Conservation (phyloP, 2,797 vertebrate genomes). For the Synanceia verrucosa region DNA sequence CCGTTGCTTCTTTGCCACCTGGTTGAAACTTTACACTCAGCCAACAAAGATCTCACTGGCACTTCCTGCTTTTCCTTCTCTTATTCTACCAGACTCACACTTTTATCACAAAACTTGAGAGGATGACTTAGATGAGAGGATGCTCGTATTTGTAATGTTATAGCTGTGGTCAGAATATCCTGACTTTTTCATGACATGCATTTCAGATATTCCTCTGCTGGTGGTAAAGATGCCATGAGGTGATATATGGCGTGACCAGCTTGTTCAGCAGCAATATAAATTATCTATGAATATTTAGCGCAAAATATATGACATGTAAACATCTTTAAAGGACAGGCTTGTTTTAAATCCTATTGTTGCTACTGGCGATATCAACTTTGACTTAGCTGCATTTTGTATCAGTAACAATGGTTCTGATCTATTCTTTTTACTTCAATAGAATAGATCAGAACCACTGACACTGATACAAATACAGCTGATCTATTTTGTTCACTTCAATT, state of each 20-base stretch:
- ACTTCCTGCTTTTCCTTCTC: slow-evolving; percentile 8
- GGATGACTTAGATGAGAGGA: neutral
- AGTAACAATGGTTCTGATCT: too few relatives aligned
- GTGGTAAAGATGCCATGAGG: slow-evolving; percentile 18
- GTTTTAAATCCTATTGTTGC: too few relatives aligned
- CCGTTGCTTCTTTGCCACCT: slow-evolving; percentile 1
- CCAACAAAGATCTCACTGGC: slow-evolving; percentile 11
- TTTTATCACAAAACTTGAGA: slow-evolving; percentile 3
- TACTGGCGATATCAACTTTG: too few relatives aligned
- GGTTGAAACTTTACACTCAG: slow-evolving; percentile 30
- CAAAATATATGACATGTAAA: neutral
- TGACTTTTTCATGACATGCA: slow-evolving; percentile 43
- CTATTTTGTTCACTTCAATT: too few relatives aligned
- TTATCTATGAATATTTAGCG: neutral
- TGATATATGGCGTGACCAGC: neutral
- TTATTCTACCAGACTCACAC: neutral
- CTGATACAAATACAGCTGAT: too few relatives aligned
- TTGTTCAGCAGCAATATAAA: neutral
- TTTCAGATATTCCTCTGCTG: slow-evolving; percentile 24
- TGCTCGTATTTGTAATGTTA: slow-evolving; percentile 9
- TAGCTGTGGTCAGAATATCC: neutral
- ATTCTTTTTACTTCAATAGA: too few relatives aligned
- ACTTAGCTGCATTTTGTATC: too few relatives aligned
- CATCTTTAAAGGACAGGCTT: neutral
- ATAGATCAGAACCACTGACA: too few relatives aligned